Base-by-base conservation (phyloP, 2,888 invertebrate genomes). In the Operophtera brumata region DNA sequence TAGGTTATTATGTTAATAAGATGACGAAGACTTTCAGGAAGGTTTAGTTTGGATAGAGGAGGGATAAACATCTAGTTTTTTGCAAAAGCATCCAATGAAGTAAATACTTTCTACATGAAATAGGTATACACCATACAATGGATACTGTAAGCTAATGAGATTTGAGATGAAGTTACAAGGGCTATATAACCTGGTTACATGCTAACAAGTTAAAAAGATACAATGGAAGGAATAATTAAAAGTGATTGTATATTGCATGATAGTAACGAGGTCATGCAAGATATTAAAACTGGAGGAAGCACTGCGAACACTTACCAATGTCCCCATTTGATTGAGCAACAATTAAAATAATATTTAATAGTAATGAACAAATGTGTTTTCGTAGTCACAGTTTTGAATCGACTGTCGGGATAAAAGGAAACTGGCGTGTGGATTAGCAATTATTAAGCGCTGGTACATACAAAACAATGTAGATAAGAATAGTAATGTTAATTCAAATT, bases 191-290 rank as follows among this genome's bases (percentile, higher is more conserved):
- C 73, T 70, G 61, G 57, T 62, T 66, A 43, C 80, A 82, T 82
- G 81, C 82, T 73, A 69, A 20, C 20, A 61, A 66, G 54, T 62
- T 30, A 34, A 37, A 42, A 68, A 64, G 53, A 55, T 61, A 70
- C 60, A 55, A 64, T 68, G 70, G 63, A 61, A 59, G 45, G 46
- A 47, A 36, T 34, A 47, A 64, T 52, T 53, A 65, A 43, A 56
- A 53, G 52, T 64, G 59, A 60, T 54, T 64, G 58, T 39, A 46
- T 12, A 59, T 69, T 70, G 78, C 78, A 80, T 78, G 80, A 76
- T 74, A 57, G 50, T 57, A 67, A 69, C 64, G 71, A 71, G 63
- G 54, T 75, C 81, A 82, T 82, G 82, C 82, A 75, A 71, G 63
- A 71, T 54, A 65, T 50, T 3, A 20, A 54, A 60, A 64, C 57